Percentiles rank a stretch among this genome's conserved stretches.
Evolutionary conservation across 2,888 invertebrate genomes (phyloP).

Genomic region (Latrodectus hesperus): DNA sequence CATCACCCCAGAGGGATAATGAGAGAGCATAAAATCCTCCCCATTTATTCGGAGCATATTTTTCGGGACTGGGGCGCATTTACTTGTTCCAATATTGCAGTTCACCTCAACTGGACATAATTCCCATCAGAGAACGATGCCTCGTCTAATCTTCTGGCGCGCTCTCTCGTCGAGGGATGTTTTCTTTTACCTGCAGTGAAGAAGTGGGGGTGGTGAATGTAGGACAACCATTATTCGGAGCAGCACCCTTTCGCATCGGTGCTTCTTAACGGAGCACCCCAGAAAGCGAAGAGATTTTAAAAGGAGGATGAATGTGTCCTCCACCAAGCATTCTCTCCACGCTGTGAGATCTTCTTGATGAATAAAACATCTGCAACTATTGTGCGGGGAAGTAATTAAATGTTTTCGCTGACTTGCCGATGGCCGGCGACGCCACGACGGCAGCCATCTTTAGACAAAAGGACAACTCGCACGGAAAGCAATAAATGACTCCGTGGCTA

Average conservation of each 20-base stretch:
- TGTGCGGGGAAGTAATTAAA: constrained; percentile 68
- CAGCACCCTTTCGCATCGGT: constrained; percentile 28
- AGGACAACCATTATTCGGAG: constrained; percentile 28
- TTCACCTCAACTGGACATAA: constrained; percentile 39
- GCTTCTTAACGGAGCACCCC: not conserved
- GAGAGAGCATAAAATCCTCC: no score
- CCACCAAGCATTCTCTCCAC: not conserved
- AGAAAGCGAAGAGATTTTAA: not conserved
- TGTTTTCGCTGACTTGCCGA: constrained; percentile 69
- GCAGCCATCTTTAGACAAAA: constrained; percentile 62
- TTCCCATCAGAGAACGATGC: not conserved
- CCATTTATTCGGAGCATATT: no score
- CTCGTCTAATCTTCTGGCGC: constrained; percentile 24
- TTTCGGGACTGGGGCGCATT: not conserved
- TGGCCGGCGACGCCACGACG: constrained; percentile 61
- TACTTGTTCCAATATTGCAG: constrained; percentile 19
- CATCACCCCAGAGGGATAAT: no score
- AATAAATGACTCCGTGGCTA: constrained; percentile 63
- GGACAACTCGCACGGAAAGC: constrained; percentile 65
- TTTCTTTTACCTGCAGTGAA: constrained; percentile 49
- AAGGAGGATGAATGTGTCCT: constrained; percentile 6
- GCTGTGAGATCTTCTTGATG: constrained; percentile 32
- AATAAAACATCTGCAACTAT: constrained; percentile 67
- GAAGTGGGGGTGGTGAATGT: not conserved
- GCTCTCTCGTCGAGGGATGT: not conserved